phyloP scores from a whole-genome alignment of 2,888 invertebrate genomes.

The Cremastinae sp. region DNA sequence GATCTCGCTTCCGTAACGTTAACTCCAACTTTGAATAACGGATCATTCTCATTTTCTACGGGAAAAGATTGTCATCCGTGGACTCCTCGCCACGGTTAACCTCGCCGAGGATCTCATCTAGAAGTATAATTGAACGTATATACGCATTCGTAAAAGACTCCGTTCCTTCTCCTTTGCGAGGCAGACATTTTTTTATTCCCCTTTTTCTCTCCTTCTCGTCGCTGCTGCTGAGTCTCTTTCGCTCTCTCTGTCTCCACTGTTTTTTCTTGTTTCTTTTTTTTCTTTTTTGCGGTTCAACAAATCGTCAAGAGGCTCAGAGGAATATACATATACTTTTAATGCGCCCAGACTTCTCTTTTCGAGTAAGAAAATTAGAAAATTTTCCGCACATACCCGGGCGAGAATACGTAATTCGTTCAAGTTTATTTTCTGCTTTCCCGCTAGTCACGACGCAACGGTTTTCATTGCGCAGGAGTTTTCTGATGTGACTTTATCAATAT shows the following conservation, averaged over 20 bases:
- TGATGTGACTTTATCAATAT: too few relatives aligned
- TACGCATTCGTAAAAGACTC: conserved; percentile 27
- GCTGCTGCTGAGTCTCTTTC: conserved; percentile 6
- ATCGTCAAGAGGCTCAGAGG: conserved; percentile 20
- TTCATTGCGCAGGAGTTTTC: too few relatives aligned
- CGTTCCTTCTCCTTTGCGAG: conserved; percentile 14
- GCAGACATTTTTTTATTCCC: conserved; percentile 3
- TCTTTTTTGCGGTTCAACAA: conserved; percentile 24
- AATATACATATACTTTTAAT: conserved; percentile 29
- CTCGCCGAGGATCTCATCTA: conserved; percentile 37
- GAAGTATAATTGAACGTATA: conserved; percentile 60
- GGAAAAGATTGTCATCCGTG: conserved; percentile 41
- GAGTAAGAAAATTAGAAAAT: conserved; percentile 44
- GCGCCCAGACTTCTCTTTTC: conserved; percentile 33
- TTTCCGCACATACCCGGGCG: too few relatives aligned
- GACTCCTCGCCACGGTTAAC: not conserved
- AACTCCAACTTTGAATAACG: conserved; percentile 61
- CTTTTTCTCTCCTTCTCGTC: conserved; percentile 7
- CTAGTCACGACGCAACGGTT: too few relatives aligned
- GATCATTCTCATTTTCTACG: conserved; percentile 55
- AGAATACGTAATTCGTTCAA: conserved; percentile 41
- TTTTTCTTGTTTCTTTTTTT: conserved; percentile 16
- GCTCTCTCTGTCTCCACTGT: not conserved
- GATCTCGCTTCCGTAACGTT: conserved; percentile 30
- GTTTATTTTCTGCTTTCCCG: too few relatives aligned